Conservation (phyloP, 53 echinoderm and acorn worm species). For the Pentamera pediparva region DNA sequence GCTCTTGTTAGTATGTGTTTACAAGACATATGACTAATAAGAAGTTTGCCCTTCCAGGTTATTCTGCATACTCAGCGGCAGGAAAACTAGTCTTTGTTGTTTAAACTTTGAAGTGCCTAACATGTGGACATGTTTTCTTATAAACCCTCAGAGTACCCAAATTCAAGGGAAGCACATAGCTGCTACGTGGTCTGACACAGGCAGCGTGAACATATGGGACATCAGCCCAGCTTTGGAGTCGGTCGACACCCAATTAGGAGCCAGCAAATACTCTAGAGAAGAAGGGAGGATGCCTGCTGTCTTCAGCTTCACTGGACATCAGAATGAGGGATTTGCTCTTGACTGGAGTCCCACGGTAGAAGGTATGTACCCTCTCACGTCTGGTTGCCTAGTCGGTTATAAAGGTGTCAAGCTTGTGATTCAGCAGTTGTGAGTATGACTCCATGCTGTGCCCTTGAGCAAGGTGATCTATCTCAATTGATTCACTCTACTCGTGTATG, state of each 20-base stretch:
- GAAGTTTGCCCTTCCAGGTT: too few species aligned
- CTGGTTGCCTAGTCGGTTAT: too few species aligned
- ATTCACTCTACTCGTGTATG: neutral
- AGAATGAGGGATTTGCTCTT: conserved; percentile 83
- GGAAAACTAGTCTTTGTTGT: too few species aligned
- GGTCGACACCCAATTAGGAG: conserved; percentile 59
- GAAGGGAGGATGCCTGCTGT: conserved; percentile 50
- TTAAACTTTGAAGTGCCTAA: too few species aligned
- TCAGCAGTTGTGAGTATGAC: neutral
- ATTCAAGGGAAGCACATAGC: conserved; percentile 69
- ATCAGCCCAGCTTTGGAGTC: conserved; percentile 54
- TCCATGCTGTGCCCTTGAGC: neutral
- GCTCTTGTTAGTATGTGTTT: too few species aligned
- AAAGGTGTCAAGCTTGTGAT: neutral
- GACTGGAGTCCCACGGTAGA: conserved; percentile 87
- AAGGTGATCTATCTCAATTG: neutral
- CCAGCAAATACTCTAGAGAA: conserved; percentile 59
- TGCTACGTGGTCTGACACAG: conserved; percentile 85
- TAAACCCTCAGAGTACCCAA: conserved; percentile 48
- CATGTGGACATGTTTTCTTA: too few species aligned
- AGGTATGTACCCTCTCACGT: too few species aligned
- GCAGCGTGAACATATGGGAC: conserved; percentile 82
- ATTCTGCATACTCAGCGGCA: too few species aligned
- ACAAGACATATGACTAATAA: too few species aligned
- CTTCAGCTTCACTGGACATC: conserved; percentile 84